Conservation (phyloP, 2,888 invertebrate genomes). For the Cephus pulcher region DNA sequence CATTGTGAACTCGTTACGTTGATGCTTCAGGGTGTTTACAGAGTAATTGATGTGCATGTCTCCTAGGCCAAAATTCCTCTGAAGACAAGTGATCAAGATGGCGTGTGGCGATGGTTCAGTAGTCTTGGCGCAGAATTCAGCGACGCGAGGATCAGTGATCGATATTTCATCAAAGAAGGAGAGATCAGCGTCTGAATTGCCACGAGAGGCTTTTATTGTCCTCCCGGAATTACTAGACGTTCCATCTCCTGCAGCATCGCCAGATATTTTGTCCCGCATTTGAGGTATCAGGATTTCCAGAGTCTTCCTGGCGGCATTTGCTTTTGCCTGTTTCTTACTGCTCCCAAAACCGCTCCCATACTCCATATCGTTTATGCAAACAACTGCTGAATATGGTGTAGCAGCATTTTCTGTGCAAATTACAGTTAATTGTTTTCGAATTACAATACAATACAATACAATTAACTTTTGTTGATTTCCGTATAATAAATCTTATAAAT, state of each 20-base stretch:
- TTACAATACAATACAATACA: background rate
- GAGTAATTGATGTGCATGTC: slow-evolving; percentile 90
- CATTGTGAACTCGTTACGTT: slow-evolving; percentile 95
- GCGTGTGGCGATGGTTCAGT: slow-evolving; percentile 96
- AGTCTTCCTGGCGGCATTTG: slow-evolving; percentile 90
- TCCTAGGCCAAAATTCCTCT: slow-evolving; percentile 91
- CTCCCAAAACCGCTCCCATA: slow-evolving; percentile 95
- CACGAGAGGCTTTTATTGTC: slow-evolving; percentile 59
- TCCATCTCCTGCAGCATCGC: slow-evolving; percentile 69
- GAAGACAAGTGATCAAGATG: slow-evolving; percentile 90
- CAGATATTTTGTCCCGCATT: slow-evolving; percentile 84
- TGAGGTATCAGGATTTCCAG: slow-evolving; percentile 93
- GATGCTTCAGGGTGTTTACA: slow-evolving; percentile 87
- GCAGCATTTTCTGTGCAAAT: slow-evolving; percentile 81
- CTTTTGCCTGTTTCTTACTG: slow-evolving; percentile 96
- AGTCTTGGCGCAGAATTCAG: slow-evolving; percentile 95
- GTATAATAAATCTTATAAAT: background rate
- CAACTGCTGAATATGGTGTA: slow-evolving; percentile 94
- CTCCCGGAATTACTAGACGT: slow-evolving; percentile 63
- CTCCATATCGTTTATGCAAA: slow-evolving; percentile 90
- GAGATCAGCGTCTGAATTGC: slow-evolving; percentile 60
- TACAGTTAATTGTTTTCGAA: slow-evolving; percentile 2
- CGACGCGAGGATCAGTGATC: slow-evolving; percentile 93
- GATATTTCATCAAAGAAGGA: slow-evolving; percentile 91
- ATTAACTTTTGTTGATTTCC: background rate